Evolutionary conservation across 2,888 invertebrate genomes (phyloP), one percentile per base, ranked within the genome.

Genomic region (Platycheirus rosarum): DNA sequence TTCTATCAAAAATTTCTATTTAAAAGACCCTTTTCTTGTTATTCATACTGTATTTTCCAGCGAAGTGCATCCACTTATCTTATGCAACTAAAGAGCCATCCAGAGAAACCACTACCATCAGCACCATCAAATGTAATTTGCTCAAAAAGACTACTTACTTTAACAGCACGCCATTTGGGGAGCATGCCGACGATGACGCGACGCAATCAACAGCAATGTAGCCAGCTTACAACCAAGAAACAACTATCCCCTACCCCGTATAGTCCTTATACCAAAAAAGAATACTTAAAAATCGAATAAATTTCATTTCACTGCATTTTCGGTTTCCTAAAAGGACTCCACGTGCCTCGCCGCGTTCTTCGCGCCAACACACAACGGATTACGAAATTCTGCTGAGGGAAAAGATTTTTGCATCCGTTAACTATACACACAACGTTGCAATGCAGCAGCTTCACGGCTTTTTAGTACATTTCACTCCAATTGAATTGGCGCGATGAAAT

Each of bases 281-380:
- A 77, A 82, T 82, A 76, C 77, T 71, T 82, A 77, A 77, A 82
- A 82, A 71, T 77, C 77, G 66, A 82, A 82, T 82, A 77, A 82
- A 82, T 71, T 71, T 82, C 66, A 82, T 82, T 82, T 63, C 49
- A 55, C 16, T 44, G 68, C 53, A 68, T 82, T 76, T 82, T 76
- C 42, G 76, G 71, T 29, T 60, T 53, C 51, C 57, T 40, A 49
- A 37, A 53, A 49, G 23, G 53, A 65, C 49, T 49, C 48, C 26
- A 20, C 32, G 44, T 53, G 70, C 55, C 62, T 26, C 20, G 8
- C 4, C 44, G 5, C 44, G 16, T 44, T 49, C 40, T 14, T 23
- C 57, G 29, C 51, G 44, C 51, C 53, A 20, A 23, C 8, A 57
- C 49, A 48, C 35, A 44, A 60, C 23, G 37, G 13, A 60, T 44